Conservation (phyloP, 2,113 vertebrate species). For the Daboia siamensis region DNA sequence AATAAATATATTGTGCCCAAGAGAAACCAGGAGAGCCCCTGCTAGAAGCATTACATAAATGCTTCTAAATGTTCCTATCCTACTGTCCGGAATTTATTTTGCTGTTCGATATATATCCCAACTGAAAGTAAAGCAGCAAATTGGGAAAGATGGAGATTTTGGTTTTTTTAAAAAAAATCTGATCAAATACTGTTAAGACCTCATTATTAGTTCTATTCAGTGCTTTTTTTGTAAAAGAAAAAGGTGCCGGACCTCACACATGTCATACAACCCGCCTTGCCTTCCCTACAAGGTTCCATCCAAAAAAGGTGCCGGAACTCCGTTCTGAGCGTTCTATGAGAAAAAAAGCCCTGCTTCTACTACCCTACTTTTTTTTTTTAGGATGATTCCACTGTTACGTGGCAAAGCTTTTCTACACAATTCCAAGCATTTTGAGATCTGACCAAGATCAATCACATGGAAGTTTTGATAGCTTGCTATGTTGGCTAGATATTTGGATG, state of each 20-base stretch:
- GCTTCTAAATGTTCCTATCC: background rate
- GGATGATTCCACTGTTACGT: background rate
- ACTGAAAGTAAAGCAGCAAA: background rate
- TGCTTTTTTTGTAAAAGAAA: too few species aligned
- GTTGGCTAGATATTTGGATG: background rate
- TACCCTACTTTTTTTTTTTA: background rate
- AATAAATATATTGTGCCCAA: background rate
- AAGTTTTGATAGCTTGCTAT: background rate
- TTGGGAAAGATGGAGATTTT: background rate
- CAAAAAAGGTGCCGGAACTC: too few species aligned
- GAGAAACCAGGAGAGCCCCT: background rate
- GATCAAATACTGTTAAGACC: too few species aligned
- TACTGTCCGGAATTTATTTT: background rate
- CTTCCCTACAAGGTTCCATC: too few species aligned
- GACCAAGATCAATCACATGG: background rate
- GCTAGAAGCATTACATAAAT: background rate
- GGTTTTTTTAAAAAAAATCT: too few species aligned
- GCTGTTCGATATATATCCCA: background rate
- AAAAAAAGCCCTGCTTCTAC: background rate
- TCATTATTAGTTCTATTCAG: too few species aligned
- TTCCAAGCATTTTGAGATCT: background rate
- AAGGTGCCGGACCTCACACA: too few species aligned
- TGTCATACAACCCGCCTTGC: too few species aligned
- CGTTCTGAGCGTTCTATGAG: too few species aligned
- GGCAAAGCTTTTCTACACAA: background rate